These are phyloP conservation scores for Hedychridium roseum DNA, from an alignment of 2,888 invertebrate genomes.

Conservation along the genomic window DNA sequence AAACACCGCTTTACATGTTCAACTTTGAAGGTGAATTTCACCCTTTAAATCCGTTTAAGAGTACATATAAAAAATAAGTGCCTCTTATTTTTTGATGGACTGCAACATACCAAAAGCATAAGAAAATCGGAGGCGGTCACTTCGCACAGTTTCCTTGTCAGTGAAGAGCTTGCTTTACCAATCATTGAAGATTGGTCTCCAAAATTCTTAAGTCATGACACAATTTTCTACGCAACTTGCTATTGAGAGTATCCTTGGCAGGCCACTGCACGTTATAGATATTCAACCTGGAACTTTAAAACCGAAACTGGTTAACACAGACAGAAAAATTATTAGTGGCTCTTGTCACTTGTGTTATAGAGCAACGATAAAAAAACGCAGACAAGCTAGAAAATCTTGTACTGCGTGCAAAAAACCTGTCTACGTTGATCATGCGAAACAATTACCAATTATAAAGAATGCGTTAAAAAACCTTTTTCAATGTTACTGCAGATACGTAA, in stretches of 20 bases:
- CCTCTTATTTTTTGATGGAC: too few species aligned
- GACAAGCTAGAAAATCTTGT: constrained; percentile 20
- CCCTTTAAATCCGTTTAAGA: too few species aligned
- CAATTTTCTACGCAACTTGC: constrained; percentile 17
- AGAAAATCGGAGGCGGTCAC: too few species aligned
- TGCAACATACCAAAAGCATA: too few species aligned
- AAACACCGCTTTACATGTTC: too few species aligned
- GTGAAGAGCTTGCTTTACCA: constrained; percentile 27
- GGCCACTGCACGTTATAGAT: not conserved
- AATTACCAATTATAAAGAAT: not conserved
- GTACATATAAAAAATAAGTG: too few species aligned
- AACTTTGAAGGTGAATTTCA: too few species aligned
- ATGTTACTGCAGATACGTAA: too few species aligned
- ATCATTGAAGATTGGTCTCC: constrained; percentile 24
- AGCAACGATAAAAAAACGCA: constrained; percentile 13
- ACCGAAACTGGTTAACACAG: constrained; percentile 5
- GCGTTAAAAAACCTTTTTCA: too few species aligned
- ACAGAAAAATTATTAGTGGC: constrained; percentile 15
- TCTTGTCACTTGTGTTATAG: constrained; percentile 18
- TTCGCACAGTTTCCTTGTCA: too few species aligned
- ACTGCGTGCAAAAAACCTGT: constrained; percentile 9
- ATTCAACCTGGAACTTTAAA: not conserved
- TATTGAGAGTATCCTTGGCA: constrained; percentile 16
- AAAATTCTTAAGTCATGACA: constrained; percentile 21
- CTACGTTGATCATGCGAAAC: constrained; percentile 17